Conservation (phyloP, 1,140 invertebrate genomes). For the Rhopalosiphum maidis region DNA sequence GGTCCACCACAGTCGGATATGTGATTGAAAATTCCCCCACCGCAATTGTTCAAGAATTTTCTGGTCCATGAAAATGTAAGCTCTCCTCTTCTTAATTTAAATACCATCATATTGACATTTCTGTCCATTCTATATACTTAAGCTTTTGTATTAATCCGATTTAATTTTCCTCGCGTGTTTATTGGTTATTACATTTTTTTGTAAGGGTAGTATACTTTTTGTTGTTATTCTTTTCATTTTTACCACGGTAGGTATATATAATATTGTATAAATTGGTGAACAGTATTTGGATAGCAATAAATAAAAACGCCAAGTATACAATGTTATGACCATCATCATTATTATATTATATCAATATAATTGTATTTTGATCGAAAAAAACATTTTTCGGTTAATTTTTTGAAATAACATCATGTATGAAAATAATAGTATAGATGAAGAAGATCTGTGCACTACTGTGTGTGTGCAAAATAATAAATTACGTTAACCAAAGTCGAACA, state of each 20-base stretch:
- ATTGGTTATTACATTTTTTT: background rate
- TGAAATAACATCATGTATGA: background rate
- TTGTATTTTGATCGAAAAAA: background rate
- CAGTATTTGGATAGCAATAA: background rate
- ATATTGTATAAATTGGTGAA: background rate
- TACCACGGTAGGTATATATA: no score
- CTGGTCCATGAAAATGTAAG: background rate
- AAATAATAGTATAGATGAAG: background rate
- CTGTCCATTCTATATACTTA: no score
- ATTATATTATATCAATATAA: background rate
- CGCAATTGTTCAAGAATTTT: background rate
- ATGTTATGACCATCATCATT: background rate
- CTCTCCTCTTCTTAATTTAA: background rate
- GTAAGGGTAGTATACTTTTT: no score
- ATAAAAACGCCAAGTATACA: background rate
- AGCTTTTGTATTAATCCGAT: no score
- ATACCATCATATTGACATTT: no score
- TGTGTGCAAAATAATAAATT: background rate
- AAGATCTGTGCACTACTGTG: background rate
- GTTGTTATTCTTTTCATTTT: background rate
- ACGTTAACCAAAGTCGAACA: background rate
- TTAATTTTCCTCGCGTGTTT: background rate
- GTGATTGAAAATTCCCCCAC: background rate
- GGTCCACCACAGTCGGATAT: background rate
- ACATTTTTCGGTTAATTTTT: background rate